These are phyloP conservation scores for Acestrorhynchus altus DNA, from an alignment of 2,797 vertebrate genomes.

Conservation along the genomic window DNA sequence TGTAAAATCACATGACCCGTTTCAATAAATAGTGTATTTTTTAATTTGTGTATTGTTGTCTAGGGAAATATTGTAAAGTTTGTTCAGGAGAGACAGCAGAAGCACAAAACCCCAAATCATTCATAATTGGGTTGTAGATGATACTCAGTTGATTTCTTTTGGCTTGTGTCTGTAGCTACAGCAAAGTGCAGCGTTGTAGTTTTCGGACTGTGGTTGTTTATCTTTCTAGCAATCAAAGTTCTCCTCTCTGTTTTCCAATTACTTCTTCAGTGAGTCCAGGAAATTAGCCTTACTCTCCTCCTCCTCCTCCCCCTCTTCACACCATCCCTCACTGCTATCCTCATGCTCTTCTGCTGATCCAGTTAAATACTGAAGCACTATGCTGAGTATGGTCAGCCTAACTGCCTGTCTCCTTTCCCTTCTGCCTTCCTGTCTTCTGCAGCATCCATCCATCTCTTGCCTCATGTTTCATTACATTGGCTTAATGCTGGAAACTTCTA, in stretches of 20 bases:
- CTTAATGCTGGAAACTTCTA: neutral
- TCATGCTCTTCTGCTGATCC: constrained; percentile 40
- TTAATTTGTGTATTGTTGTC: too few species aligned
- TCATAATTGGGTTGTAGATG: neutral
- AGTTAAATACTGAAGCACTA: constrained; percentile 19
- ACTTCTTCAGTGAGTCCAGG: constrained; percentile 31
- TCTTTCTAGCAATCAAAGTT: constrained; percentile 8
- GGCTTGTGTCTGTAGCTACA: neutral
- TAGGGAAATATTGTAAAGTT: neutral
- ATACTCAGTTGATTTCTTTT: neutral
- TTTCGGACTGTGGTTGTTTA: constrained; percentile 9
- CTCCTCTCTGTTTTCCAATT: constrained; percentile 30
- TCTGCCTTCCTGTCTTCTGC: neutral
- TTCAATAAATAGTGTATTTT: too few species aligned
- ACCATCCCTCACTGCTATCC: constrained; percentile 2
- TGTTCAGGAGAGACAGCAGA: neutral
- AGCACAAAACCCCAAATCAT: neutral
- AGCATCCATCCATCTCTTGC: neutral
- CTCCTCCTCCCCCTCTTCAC: constrained; percentile 1
- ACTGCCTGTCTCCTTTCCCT: neutral
- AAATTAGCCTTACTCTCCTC: constrained; percentile 33
- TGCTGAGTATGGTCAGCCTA: constrained; percentile 1
- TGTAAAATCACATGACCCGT: too few species aligned
- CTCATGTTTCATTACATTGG: neutral
- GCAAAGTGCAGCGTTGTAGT: neutral